phyloP scores from a whole-genome alignment of 2,888 invertebrate genomes.

The Acheta domesticus region DNA sequence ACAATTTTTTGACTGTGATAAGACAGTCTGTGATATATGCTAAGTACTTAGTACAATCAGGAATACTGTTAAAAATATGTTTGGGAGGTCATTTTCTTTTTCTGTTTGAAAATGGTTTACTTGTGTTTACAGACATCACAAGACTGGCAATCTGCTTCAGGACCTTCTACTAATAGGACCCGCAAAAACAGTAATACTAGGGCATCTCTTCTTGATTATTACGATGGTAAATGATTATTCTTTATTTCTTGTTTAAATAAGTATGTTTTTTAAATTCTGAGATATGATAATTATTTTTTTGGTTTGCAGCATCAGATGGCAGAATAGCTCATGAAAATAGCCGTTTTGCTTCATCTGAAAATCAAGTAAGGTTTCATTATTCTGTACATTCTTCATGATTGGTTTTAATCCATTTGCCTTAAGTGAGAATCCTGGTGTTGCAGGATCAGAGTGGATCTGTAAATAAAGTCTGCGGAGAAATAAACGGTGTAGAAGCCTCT shows the following conservation, averaged over 20 bases:
- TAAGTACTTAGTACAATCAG: too few relatives aligned
- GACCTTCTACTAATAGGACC: slow-evolving; percentile 22
- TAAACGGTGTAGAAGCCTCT: slow-evolving; percentile 21
- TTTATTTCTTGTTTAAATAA: background rate
- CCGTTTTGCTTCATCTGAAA: background rate
- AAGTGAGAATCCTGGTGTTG: background rate
- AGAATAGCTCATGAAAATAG: slow-evolving; percentile 43
- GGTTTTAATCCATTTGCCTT: background rate
- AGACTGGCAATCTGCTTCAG: slow-evolving; percentile 28
- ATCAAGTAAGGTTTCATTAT: background rate
- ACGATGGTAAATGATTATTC: background rate
- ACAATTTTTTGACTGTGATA: too few relatives aligned
- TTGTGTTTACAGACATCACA: slow-evolving; percentile 18
- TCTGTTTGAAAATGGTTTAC: background rate
- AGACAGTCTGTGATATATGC: too few relatives aligned
- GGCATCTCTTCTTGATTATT: slow-evolving; percentile 26
- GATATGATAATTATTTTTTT: background rate
- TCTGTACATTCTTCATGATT: background rate
- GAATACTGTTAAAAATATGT: too few relatives aligned
- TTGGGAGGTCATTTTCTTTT: too few relatives aligned
- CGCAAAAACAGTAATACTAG: slow-evolving; percentile 30
- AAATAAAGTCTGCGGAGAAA: slow-evolving; percentile 20
- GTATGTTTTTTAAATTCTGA: background rate
- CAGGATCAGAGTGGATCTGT: slow-evolving; percentile 3
- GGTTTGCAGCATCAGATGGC: slow-evolving; percentile 22